Conservation (phyloP, 2,797 vertebrate species). For the Cuniculus paca region DNA sequence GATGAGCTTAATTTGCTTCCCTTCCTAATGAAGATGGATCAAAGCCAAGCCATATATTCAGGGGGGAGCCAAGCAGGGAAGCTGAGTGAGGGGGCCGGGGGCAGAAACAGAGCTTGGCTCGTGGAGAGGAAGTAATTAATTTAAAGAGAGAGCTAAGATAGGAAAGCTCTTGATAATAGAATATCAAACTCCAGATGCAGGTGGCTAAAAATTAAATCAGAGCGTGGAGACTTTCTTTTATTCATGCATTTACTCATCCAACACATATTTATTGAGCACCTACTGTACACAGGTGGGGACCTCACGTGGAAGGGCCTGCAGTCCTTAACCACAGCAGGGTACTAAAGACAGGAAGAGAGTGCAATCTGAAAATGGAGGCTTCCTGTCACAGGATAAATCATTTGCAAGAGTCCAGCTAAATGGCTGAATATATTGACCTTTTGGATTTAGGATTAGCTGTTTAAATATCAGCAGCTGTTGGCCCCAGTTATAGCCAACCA, state of each 20-base stretch:
- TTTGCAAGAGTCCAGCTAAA: slow-evolving; percentile 26
- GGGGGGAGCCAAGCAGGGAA: slow-evolving; percentile 64
- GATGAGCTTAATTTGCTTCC: slow-evolving; percentile 80
- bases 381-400: slow-evolving; percentile 56
- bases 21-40: slow-evolving; percentile 80
- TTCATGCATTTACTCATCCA: neutral
- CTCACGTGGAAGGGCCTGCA: neutral
- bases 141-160: slow-evolving; percentile 62
- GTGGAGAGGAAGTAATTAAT: slow-evolving; percentile 83
- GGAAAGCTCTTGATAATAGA: slow-evolving; percentile 66
- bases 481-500: neutral
- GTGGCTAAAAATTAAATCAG: slow-evolving; percentile 50
- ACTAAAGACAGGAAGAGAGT: neutral
- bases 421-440: slow-evolving; percentile 30
- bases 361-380: neutral
- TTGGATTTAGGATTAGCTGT: slow-evolving; percentile 43
- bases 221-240: neutral
- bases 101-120: slow-evolving; percentile 60
- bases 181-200: slow-evolving; percentile 37
- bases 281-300: neutral
- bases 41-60: slow-evolving; percentile 75
- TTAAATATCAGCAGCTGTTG: slow-evolving; percentile 32
- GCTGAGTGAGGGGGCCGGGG: slow-evolving; percentile 59
- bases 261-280: neutral
- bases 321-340: neutral